Conservation (phyloP, 2,113 vertebrate genomes). For the Silurus glanis region DNA sequence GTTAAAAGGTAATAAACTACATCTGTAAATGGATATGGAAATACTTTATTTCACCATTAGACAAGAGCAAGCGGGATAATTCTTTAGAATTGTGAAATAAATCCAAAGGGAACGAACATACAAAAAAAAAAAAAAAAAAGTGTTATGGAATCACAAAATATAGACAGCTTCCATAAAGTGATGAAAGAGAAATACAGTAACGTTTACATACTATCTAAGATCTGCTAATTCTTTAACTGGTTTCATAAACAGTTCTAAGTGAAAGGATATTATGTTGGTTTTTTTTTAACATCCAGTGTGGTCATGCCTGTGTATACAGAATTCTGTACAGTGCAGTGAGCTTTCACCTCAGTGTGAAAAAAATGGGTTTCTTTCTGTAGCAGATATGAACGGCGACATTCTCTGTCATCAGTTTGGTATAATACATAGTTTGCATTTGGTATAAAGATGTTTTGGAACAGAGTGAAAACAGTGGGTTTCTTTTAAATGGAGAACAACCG, state of each 20-base stretch:
- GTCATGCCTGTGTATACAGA: conserved; percentile 77
- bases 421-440: conserved; percentile 72
- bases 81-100: conserved; percentile 70
- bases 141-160: conserved; percentile 86
- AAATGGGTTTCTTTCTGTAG: conserved; percentile 52
- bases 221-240: conserved; percentile 55
- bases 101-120: conserved; percentile 60
- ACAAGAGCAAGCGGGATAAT: conserved; percentile 91
- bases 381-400: conserved; percentile 59
- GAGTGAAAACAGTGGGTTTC: conserved; percentile 31
- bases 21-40: conserved; percentile 79
- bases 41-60: conserved; percentile 98
- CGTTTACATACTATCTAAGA: conserved; percentile 65
- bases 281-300: conserved; percentile 72
- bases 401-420: conserved; percentile 67
- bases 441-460: conserved; percentile 67
- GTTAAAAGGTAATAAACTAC: conserved; percentile 21
- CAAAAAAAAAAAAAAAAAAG: conserved; percentile 64
- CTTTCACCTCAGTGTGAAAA: conserved; percentile 57
- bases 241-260: conserved; percentile 66
- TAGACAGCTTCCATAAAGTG: conserved; percentile 76
- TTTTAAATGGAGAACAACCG: conserved; percentile 67
- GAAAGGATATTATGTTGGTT: conserved; percentile 59
- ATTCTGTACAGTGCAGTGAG: conserved; percentile 71
- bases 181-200: conserved; percentile 71